Conservation (phyloP, 2,113 vertebrate species). For the Galemys pyrenaicus region DNA sequence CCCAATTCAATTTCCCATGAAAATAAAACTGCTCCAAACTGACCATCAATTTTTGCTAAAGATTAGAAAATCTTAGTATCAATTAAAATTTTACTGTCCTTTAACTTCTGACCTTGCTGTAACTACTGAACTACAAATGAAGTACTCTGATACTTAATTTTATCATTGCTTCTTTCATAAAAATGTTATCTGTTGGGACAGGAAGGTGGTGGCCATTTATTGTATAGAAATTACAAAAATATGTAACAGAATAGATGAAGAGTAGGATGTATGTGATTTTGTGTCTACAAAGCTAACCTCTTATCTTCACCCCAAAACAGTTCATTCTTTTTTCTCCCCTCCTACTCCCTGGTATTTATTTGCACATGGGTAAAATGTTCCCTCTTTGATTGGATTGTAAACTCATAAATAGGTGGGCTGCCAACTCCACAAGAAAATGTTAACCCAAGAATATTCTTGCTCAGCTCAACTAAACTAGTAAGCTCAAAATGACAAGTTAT, state of each 20-base stretch:
- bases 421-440: not conserved
- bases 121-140: not conserved
- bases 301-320: not conserved
- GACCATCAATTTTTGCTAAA: not conserved
- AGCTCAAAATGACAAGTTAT: not conserved
- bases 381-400: not conserved
- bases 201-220: not conserved
- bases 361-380: not conserved
- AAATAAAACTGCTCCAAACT: not conserved
- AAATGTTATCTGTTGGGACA: not conserved
- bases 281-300: not conserved
- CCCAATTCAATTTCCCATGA: not conserved
- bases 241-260: not conserved
- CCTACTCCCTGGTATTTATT: not conserved
- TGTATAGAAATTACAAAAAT: not conserved
- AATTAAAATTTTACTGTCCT: not conserved
- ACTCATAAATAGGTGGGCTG: not conserved
- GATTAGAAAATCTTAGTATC: not conserved
- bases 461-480: slow-evolving; percentile 7
- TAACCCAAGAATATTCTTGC: not conserved
- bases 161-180: not conserved
- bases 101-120: not conserved
- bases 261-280: not conserved
- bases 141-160: not conserved
- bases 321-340: not conserved